Evolutionary conservation across 2,888 invertebrate genomes (phyloP).

Genomic region (Xestia xanthographa): DNA sequence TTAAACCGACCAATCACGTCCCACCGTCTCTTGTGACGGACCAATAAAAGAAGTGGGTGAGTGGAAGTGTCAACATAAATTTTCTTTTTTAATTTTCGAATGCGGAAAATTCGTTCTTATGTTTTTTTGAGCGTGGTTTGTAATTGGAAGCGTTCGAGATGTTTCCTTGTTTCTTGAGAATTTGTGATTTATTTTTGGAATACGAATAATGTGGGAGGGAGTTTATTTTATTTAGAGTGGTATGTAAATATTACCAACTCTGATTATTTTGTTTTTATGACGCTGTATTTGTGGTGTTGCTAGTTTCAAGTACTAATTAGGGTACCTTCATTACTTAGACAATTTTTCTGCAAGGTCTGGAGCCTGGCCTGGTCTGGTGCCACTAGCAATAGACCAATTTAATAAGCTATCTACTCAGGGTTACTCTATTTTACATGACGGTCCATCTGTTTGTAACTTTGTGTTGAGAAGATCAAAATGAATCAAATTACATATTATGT

Average conservation of each 20-base stretch:
- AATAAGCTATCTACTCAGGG: not conserved
- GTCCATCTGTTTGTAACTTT: not conserved
- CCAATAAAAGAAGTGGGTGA: slow-evolving; percentile 88
- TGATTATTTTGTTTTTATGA: not conserved
- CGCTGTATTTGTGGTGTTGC: not conserved
- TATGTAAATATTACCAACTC: not conserved
- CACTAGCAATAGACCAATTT: not conserved
- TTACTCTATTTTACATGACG: not conserved
- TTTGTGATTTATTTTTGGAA: slow-evolving; percentile 50
- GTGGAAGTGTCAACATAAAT: slow-evolving; percentile 88
- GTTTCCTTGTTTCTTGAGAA: slow-evolving; percentile 54
- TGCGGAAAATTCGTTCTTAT: slow-evolving; percentile 69
- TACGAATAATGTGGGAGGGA: not conserved
- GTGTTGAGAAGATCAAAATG: not conserved
- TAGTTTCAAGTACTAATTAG: not conserved
- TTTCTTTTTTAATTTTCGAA: slow-evolving; percentile 81
- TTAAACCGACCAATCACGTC: slow-evolving; percentile 86
- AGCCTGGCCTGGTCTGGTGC: too few relatives aligned
- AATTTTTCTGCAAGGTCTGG: not conserved
- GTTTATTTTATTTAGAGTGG: slow-evolving; percentile 20
- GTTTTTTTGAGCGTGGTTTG: slow-evolving; percentile 61
- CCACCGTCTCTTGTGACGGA: slow-evolving; percentile 78
- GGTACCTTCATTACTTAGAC: not conserved
- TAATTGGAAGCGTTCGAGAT: slow-evolving; percentile 58
- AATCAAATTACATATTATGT: not conserved